A percentile compares a stretch with the other conserved stretches of the same genome.
Evolutionary conservation across 2,888 invertebrate species (phyloP).

Genomic region (Orchesella flavescens): DNA sequence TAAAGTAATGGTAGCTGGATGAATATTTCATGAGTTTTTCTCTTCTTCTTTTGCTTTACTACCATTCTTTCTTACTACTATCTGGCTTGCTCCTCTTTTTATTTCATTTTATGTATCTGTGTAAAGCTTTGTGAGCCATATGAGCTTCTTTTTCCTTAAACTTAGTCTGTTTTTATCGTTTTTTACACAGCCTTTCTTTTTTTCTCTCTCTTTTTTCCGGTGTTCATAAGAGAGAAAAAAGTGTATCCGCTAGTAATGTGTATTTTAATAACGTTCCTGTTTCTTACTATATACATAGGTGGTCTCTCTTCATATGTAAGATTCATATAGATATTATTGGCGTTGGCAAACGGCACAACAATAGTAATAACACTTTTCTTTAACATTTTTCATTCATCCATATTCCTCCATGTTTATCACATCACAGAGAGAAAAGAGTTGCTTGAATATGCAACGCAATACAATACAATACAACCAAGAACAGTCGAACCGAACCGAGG

Average conservation of each 20-base stretch:
- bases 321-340: conserved; percentile 2
- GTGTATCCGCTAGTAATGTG: not conserved
- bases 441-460: not conserved
- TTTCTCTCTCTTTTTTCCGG: conserved; percentile 22
- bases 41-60: conserved; percentile 36
- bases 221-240: conserved; percentile 22
- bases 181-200: conserved; percentile 32
- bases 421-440: not conserved
- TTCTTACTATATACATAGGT: too few species aligned
- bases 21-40: conserved; percentile 67
- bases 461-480: too few species aligned
- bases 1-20: conserved; percentile 66
- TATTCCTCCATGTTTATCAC: conserved; percentile 20
- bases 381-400: conserved; percentile 43
- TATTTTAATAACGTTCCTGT: not conserved
- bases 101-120: conserved; percentile 26
- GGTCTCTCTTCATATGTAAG: not conserved
- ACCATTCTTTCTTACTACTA: too few species aligned
- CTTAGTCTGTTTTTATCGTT: conserved; percentile 36
- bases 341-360: conserved; percentile 33
- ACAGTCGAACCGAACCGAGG: conserved; percentile 6
- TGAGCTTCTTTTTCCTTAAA: conserved; percentile 40
- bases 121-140: conserved; percentile 36
- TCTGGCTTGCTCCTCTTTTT: conserved; percentile 24
- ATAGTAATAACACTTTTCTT: conserved; percentile 39